Percentiles rank a stretch among this genome's conserved stretches.
Conservation (phyloP, 23 tunicate species). For the Halocynthia roretzi region DNA sequence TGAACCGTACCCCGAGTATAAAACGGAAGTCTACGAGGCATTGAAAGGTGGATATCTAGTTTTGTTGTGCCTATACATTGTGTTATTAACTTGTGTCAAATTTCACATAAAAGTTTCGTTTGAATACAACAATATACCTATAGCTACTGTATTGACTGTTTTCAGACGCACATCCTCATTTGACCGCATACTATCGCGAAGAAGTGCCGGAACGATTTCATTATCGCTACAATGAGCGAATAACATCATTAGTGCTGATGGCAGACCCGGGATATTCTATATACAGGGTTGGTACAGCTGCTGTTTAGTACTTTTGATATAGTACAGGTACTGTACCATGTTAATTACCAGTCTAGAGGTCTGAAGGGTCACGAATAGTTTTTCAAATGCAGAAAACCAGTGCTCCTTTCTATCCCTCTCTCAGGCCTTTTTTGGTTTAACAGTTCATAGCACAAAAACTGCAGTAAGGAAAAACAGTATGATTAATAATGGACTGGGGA, state of each 20-base stretch:
- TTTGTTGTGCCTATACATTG: neutral
- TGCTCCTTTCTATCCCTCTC: too few relatives aligned
- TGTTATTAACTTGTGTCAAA: too few relatives aligned
- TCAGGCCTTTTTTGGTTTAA: too few relatives aligned
- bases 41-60: constrained; percentile 25
- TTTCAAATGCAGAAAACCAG: too few relatives aligned
- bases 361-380: too few relatives aligned
- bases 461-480: too few relatives aligned
- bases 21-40: constrained; percentile 32
- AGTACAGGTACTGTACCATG: neutral
- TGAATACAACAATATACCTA: too few relatives aligned
- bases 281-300: constrained; percentile 38
- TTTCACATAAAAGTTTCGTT: too few relatives aligned
- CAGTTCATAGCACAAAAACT: too few relatives aligned
- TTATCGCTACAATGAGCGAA: constrained; percentile 88
- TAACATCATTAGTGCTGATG: constrained; percentile 64
- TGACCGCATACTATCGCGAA: constrained; percentile 56
- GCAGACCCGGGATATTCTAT: constrained; percentile 72
- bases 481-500: too few relatives aligned
- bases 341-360: neutral
- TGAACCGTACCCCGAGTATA: constrained; percentile 49
- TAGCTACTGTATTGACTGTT: neutral
- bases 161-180: constrained; percentile 14
- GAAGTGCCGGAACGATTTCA: constrained; percentile 81
- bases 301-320: neutral